phyloP scores from a whole-genome alignment of 30 jellyfish, hydroid and myxozoan species.

The Chrysaora quinquecirrha region DNA sequence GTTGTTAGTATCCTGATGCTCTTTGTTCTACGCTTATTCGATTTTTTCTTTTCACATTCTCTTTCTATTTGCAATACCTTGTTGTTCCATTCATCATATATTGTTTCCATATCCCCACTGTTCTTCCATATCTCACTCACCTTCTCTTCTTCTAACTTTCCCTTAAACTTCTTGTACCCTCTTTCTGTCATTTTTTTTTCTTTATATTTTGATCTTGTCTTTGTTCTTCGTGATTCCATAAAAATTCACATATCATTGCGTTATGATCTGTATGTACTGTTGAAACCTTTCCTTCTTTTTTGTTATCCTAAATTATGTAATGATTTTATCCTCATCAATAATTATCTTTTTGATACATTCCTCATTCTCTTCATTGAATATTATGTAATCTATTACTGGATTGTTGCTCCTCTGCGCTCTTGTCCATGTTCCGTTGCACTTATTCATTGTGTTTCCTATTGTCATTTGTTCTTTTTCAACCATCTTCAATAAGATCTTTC shows the following conservation, averaged over 20 bases:
- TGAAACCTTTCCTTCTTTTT: background rate
- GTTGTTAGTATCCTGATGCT: background rate
- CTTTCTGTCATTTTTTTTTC: background rate
- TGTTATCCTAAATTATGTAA: conserved; percentile 6
- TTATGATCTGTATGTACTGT: background rate
- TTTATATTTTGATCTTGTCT: background rate
- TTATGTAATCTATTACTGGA: conserved; percentile 26
- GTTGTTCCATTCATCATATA: conserved; percentile 20
- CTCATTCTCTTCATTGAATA: conserved; percentile 10
- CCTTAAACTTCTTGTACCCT: background rate
- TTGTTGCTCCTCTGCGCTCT: conserved; percentile 1
- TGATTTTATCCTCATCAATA: conserved; percentile 32
- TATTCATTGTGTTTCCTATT: background rate
- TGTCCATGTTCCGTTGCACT: conserved; percentile 37
- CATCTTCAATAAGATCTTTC: background rate
- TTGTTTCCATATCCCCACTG: background rate
- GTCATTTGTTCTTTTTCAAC: conserved; percentile 14
- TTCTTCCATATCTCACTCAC: conserved; percentile 6
- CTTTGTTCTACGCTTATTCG: conserved; percentile 8
- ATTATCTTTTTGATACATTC: background rate
- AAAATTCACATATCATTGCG: background rate
- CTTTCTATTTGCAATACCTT: background rate
- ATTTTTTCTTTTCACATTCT: conserved; percentile 7
- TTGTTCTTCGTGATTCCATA: background rate
- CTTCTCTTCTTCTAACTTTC: background rate